These are phyloP conservation scores for Clivina fossor DNA, from an alignment of 2,888 invertebrate genomes.

Conservation along the genomic window DNA sequence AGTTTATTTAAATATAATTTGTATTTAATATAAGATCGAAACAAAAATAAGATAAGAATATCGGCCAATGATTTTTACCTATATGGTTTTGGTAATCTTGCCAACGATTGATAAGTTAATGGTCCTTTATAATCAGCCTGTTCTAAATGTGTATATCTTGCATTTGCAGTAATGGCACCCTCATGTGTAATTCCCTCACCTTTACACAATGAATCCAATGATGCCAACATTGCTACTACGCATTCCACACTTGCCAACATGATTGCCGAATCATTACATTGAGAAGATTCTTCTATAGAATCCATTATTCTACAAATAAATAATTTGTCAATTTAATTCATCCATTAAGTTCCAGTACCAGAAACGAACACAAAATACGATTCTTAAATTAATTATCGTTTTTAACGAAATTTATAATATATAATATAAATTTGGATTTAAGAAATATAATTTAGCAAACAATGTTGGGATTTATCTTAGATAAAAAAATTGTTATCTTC, in stretches of 20 bases:
- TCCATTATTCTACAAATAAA: constrained; percentile 75
- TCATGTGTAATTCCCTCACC: constrained; percentile 71
- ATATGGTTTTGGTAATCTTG: constrained; percentile 79
- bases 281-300: constrained; percentile 90
- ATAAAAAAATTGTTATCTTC: too few relatives aligned
- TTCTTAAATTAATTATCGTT: too few relatives aligned
- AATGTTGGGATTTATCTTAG: too few relatives aligned
- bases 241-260: constrained; percentile 81
- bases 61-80: constrained; percentile 57
- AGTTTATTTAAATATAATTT: too few relatives aligned
- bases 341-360: too few relatives aligned
- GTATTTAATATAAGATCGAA: too few relatives aligned
- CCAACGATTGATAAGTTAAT: constrained; percentile 81
- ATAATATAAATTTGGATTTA: too few relatives aligned
- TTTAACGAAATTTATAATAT: too few relatives aligned
- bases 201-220: constrained; percentile 76
- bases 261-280: constrained; percentile 73
- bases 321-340: too few relatives aligned
- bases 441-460: too few relatives aligned
- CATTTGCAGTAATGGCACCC: constrained; percentile 64
- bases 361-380: too few relatives aligned
- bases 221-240: constrained; percentile 78
- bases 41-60: too few relatives aligned
- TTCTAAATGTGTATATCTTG: constrained; percentile 66
- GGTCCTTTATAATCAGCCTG: constrained; percentile 83